Evolutionary conservation across 2,888 invertebrate species (phyloP), one percentile per base, ranked within the genome.

Genomic region (Lymantria dispar): DNA sequence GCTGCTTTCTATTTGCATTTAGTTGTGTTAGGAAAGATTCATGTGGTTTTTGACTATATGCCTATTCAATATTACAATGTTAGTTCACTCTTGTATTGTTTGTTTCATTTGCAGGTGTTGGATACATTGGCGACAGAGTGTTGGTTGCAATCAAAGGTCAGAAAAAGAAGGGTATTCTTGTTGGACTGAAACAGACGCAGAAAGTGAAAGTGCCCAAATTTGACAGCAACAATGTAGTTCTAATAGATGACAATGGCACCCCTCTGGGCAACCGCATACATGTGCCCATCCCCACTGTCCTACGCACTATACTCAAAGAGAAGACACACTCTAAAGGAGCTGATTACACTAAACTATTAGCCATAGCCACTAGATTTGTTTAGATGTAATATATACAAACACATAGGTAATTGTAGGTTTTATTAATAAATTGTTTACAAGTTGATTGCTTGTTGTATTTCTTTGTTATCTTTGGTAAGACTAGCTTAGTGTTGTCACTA

Each of bases 241-340:
- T 99, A 0, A 96, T 99, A 40, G 98, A 99, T 74, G 98, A 99
- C 72, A 96, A 94, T 73, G 99, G 99, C 13, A 95, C 96, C 11
- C 99, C 99, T 0, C 85, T 99, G 3, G 99, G 99, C 13, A 99
- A 97, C 1, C 93, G 99, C 66, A 98, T 99, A 65, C 96, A 97
- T 69, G 98, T 97, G 1, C 99, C 99, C 0, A 95, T 99, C 56
- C 99, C 99, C 0, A 96, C 97, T 3, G 93, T 96, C 55, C 89
- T 99, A 45, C 92, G 98, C 48, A 96, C 96, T 9, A 95, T 97
- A 56, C 90, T 97, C 36, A 97, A 96, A 79, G 94, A 96, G 66
- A 95, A 95, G 74, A 96, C 96, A 0, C 92, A 94, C 53, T 89
- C 94, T 0, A 97, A 98, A 82, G 96, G 96, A 13, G 96, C 96